Evolutionary conservation across 2,888 invertebrate species (phyloP), one percentile per base, ranked within the genome.

Genomic region (Lycaena phlaeas): DNA sequence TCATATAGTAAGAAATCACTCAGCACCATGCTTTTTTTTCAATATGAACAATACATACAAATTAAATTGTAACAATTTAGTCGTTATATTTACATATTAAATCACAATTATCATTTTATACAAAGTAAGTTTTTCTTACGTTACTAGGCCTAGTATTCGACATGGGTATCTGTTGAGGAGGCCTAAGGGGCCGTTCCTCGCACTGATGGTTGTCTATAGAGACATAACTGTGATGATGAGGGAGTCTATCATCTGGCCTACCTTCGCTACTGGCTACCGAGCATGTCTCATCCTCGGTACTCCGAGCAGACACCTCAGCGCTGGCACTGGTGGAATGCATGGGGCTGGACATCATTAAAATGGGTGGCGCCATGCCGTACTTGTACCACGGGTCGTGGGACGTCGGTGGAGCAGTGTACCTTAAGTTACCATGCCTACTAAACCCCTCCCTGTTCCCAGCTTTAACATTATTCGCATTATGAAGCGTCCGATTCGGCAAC

Each of bases 241-340:
- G 86, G 41, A 85, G 61, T 10, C 82, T 73, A 50, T 82, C 82
- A 44, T 84, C 85, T 25, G 81, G 79, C 12, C 87, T 85, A 50
- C 87, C 87, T 46, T 88, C 88, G 52, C 84, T 84, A 53, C 84
- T 84, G 30, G 82, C 84, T 49, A 84, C 81, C 3, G 87, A 88
- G 49, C 88, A 87, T 43, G 87, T 88, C 71, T 88, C 88, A 62
- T 88, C 88, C 68, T 88, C 88, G 38, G 88, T 88, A 46, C 88
- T 85, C 43, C 87, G 75, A 12, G 85, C 88, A 5, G 88, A 88
- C 47, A 88, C 88, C 69, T 88, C 88, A 30, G 88, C 88, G 51
- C 84, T 84, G 27, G 82, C 84, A 47, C 84, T 82, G 4, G 81
- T 76, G 49, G 88, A 88, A 58, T 89, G 88, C 70, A 88, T 85